A percentile compares a stretch with the other conserved stretches of the same genome.
phyloP scores from a whole-genome alignment of 2,113 vertebrate species.

The Hydrolagus affinis region DNA sequence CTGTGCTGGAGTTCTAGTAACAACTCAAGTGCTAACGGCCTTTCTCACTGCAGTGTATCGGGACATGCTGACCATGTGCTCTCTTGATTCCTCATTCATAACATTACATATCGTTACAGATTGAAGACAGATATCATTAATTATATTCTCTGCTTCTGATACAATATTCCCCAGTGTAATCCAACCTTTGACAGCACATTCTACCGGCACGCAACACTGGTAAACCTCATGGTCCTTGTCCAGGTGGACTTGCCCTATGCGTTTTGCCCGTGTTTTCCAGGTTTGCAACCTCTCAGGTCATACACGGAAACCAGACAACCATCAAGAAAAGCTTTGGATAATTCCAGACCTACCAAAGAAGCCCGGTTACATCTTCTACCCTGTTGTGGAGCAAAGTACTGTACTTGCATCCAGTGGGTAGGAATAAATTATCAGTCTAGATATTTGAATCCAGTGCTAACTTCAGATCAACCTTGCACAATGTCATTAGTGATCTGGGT shows the following conservation, averaged over 20 bases:
- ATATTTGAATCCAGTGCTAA: no score
- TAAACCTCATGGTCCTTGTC: no score
- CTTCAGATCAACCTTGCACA: no score
- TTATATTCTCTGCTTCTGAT: not conserved
- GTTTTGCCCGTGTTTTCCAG: no score
- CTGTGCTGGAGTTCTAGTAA: not conserved
- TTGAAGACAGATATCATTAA: not conserved
- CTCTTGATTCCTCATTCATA: not conserved
- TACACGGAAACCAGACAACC: no score
- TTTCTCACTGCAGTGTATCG: not conserved
- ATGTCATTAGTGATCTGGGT: no score
- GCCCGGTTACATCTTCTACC: not conserved
- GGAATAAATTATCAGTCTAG: not conserved
- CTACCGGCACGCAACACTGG: no score
- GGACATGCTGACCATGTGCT: no score
- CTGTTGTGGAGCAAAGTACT: slow-evolving; percentile 22
- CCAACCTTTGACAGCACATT: not conserved
- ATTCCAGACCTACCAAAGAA: not conserved
- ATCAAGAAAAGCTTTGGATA: no score
- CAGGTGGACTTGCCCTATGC: no score
- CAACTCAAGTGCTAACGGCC: not conserved
- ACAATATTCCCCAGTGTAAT: not conserved
- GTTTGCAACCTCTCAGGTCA: no score
- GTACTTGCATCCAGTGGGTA: not conserved
- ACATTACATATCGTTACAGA: not conserved